phyloP scores from a whole-genome alignment of 2,797 vertebrate species.

The Tragopan temminckii region DNA sequence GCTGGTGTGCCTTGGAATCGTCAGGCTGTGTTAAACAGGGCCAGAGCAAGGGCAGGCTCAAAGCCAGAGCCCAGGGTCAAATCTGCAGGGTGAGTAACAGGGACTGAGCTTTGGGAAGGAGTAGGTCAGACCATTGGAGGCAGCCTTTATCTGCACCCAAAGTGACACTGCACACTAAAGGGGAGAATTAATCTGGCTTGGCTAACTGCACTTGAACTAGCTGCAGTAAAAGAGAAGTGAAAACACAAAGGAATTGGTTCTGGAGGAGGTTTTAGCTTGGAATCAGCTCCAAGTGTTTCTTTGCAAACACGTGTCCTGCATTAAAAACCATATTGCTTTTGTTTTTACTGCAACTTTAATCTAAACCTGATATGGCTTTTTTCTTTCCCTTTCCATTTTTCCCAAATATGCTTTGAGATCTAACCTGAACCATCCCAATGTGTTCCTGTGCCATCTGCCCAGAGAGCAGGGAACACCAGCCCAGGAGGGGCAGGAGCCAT shows the following conservation, averaged over 20 bases:
- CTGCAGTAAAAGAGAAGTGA: not conserved
- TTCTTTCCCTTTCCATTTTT: not conserved
- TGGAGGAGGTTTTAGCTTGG: not conserved
- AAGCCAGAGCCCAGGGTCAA: not conserved
- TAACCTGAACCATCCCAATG: not conserved
- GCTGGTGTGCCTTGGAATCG: conserved; percentile 2
- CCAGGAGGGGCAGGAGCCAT: not conserved
- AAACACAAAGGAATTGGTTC: not conserved
- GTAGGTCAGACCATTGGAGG: rapidly evolving
- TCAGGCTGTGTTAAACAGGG: not conserved
- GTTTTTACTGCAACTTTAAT: not conserved
- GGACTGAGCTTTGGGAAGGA: not conserved
- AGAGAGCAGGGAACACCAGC: not conserved
- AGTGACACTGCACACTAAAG: not conserved
- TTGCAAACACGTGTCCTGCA: not conserved
- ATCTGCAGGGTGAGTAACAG: not conserved
- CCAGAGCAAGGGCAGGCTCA: not conserved
- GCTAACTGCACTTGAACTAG: not conserved
- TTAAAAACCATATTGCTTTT: not conserved
- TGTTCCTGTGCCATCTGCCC: not conserved
- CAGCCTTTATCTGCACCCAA: not conserved
- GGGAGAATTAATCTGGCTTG: not conserved
- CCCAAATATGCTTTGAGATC: not conserved
- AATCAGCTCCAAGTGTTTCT: not conserved
- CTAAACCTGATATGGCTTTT: not conserved